Percentiles rank a stretch among this genome's conserved stretches.
Evolutionary conservation across 1,140 invertebrate genomes (phyloP).

Genomic region (Drosophila ohnishii): DNA sequence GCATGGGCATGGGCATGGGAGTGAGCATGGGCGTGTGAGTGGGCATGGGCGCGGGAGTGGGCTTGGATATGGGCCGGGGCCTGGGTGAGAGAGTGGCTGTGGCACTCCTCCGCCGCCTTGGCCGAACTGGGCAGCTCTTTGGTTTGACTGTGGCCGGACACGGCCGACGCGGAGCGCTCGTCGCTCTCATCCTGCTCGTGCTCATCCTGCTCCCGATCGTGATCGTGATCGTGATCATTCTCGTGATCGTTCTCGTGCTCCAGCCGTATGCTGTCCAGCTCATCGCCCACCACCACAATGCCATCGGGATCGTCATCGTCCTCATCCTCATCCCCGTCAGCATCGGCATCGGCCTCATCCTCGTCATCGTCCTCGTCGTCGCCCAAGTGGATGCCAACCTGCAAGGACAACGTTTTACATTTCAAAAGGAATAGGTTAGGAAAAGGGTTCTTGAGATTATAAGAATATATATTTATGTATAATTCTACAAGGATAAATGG

Average conservation of each 20-base stretch:
- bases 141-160: constrained; percentile 85
- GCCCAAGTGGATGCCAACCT: constrained; percentile 84
- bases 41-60: constrained; percentile 23
- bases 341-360: constrained; percentile 28
- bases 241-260: constrained; percentile 26
- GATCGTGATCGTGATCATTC: constrained; percentile 2
- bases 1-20: constrained; percentile 38
- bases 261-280: constrained; percentile 65
- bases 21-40: background rate
- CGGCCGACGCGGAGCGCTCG: constrained; percentile 83
- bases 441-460: background rate
- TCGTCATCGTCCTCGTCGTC: constrained; percentile 64
- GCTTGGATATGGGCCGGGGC: constrained; percentile 33
- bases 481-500: background rate
- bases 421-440: background rate
- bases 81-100: constrained; percentile 84
- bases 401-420: constrained; percentile 6
- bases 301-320: constrained; percentile 83
- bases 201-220: constrained; percentile 16
- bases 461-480: background rate
- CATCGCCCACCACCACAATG: constrained; percentile 83
- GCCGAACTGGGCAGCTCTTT: constrained; percentile 84
- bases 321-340: constrained; percentile 81
- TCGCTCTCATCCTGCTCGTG: constrained; percentile 60
- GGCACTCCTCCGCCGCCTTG: constrained; percentile 84